Evolutionary conservation across 2,797 vertebrate species (phyloP), one percentile per base, ranked within the genome.

Genomic region (Manis javanica): DNA sequence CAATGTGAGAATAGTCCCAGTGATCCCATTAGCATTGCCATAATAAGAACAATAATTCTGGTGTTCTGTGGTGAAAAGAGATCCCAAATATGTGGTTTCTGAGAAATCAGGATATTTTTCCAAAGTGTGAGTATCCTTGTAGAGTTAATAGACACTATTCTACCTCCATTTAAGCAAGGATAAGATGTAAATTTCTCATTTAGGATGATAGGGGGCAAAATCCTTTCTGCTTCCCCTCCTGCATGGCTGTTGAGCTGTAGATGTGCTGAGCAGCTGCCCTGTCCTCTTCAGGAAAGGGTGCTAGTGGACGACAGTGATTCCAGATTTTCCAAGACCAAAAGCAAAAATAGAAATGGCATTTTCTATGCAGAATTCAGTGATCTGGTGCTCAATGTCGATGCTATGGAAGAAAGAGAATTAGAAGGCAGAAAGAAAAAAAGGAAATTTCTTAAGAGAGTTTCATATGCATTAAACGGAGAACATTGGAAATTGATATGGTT

Each of bases 261-360:
- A 46, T 79, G 57, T 90, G n/a, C 68, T 23, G 16, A 61, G 49
- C 63, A 66, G 66, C 75, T 93, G 78, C 51, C 39, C 16, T 87
- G 49, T 37, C 31, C 63, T 95, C 86, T 79, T 87, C 37, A 37
- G 46, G 82, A 87, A 21, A 74, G 49, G 55, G 92, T 97, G 95
- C 84, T 10, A 91, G 78, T 90, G 42, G 42, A 79, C 37, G 34
- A 69, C 29, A 85, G 23, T 69, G 90, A 93, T 74, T 93, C 42
- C 61, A 46, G 24, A n/a, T 89, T 81, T 96, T 94, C 63, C 24
- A 87, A 90, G 63, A 86, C 49, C 61, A 96, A 90, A 75, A 72
- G 61, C 59, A 96, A 96, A 95, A 93, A 92, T 49, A 95, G 55
- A 96, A 72, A 74, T 69, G 34, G 24, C 59, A 37, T 89, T 96